phyloP scores from a whole-genome alignment of 2,888 invertebrate species.

The Homarus gammarus region DNA sequence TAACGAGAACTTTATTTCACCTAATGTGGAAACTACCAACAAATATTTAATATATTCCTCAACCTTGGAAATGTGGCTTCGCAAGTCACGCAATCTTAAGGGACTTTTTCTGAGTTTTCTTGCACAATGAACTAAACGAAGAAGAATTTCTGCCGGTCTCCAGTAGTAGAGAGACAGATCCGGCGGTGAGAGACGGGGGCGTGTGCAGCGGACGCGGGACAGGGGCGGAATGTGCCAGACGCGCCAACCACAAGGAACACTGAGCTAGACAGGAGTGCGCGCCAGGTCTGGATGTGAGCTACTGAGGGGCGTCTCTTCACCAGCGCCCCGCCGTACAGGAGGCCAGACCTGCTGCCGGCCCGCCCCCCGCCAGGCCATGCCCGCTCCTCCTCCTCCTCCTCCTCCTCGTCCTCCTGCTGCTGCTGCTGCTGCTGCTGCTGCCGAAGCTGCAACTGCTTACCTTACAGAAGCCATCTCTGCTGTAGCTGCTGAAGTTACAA shows the following conservation, averaged over 20 bases:
- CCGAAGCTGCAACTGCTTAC: not conserved
- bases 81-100: not conserved
- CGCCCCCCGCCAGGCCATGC: slow-evolving; percentile 45
- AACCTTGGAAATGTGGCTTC: not conserved
- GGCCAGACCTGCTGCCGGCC: slow-evolving; percentile 38
- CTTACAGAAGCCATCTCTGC: not conserved
- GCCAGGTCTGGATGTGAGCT: slow-evolving; percentile 55
- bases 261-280: slow-evolving; percentile 47
- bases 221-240: slow-evolving; percentile 29
- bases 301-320: slow-evolving; percentile 38
- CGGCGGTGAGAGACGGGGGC: not conserved
- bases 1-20: slow-evolving; percentile 35
- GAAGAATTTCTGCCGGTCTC: not conserved
- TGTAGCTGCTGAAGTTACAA: not conserved
- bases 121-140: not conserved
- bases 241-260: slow-evolving; percentile 26
- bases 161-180: not conserved
- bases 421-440: not conserved
- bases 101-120: not conserved
- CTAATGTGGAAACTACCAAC: slow-evolving; percentile 14
- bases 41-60: slow-evolving; percentile 20
- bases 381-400: slow-evolving; percentile 42
- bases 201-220: slow-evolving; percentile 7
- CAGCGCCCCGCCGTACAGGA: not conserved
- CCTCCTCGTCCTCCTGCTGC: slow-evolving; percentile 4